Conservation (phyloP, 2,113 vertebrate genomes). For the Lepus timidus region DNA sequence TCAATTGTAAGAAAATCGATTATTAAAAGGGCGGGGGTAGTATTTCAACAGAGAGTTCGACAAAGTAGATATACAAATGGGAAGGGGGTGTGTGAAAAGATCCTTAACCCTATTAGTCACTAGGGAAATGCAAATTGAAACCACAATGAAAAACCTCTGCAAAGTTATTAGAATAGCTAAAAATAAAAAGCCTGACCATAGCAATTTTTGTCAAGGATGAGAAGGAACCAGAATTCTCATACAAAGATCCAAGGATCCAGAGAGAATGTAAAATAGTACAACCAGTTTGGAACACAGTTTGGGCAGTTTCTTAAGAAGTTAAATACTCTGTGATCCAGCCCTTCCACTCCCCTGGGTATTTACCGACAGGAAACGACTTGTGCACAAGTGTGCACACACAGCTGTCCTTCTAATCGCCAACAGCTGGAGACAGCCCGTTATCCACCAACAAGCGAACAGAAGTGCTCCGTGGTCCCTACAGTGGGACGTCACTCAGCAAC, state of each 20-base stretch:
- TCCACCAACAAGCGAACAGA: not conserved
- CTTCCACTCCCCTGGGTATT: not conserved
- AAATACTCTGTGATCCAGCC: not conserved
- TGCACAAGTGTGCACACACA: not conserved
- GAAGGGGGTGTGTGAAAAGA: not conserved
- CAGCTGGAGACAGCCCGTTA: not conserved
- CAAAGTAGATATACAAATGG: conserved; percentile 43
- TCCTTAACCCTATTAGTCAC: conserved; percentile 47
- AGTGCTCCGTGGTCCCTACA: not conserved
- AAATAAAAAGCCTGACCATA: conserved; percentile 26
- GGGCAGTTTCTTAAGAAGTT: conserved; percentile 8
- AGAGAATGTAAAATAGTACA: not conserved
- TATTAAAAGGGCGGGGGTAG: not conserved
- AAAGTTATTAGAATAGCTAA: conserved; percentile 40
- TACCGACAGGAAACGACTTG: not conserved
- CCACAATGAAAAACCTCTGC: not conserved
- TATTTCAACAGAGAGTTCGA: conserved; percentile 40
- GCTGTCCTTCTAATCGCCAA: not conserved
- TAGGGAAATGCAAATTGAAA: conserved; percentile 50
- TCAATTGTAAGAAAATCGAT: not conserved
- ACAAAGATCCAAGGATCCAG: not conserved
- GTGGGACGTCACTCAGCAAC: not conserved
- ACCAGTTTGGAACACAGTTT: not conserved
- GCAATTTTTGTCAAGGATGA: not conserved
- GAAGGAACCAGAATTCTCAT: not conserved